These are phyloP conservation scores for Phaenicophaeus curvirostris DNA, from an alignment of 2,797 vertebrate genomes.

Conservation along the genomic window DNA sequence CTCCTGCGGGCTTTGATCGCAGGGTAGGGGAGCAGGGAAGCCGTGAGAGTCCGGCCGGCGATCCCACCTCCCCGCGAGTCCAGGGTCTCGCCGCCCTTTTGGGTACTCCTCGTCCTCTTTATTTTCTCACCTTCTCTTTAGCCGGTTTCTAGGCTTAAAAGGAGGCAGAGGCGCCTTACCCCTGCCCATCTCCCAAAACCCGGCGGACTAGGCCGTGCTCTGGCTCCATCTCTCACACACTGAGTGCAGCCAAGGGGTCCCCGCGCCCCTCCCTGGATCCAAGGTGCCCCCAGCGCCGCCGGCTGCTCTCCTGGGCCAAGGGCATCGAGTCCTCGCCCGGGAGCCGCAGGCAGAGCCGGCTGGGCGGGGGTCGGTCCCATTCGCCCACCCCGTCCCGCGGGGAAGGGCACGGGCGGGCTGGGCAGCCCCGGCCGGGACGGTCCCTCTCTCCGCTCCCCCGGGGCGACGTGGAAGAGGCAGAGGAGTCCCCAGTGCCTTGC, in stretches of 20 bases:
- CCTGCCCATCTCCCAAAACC: background rate
- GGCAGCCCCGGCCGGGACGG: background rate
- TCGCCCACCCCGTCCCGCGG: background rate
- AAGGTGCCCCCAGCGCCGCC: background rate
- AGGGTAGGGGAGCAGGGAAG: fast-evolving
- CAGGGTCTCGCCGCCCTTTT: background rate
- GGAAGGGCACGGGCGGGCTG: too few relatives aligned
- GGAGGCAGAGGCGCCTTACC: background rate
- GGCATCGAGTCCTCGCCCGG: fast-evolving
- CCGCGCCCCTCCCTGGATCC: background rate
- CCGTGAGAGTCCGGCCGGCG: background rate
- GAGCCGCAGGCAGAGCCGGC: background rate
- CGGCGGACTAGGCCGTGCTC: background rate
- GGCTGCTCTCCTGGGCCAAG: background rate
- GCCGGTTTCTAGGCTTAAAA: background rate
- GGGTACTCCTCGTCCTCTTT: background rate
- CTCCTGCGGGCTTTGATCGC: background rate
- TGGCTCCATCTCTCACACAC: background rate
- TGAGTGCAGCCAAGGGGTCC: background rate
- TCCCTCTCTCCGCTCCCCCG: background rate
- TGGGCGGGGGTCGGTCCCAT: too few relatives aligned
- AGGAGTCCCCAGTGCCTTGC: background rate
- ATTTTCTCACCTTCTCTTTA: background rate
- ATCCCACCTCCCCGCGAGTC: background rate
- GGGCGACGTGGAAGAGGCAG: fast-evolving